Conservation (phyloP, 2,113 vertebrate species). For the Pleuronectes platessa region DNA sequence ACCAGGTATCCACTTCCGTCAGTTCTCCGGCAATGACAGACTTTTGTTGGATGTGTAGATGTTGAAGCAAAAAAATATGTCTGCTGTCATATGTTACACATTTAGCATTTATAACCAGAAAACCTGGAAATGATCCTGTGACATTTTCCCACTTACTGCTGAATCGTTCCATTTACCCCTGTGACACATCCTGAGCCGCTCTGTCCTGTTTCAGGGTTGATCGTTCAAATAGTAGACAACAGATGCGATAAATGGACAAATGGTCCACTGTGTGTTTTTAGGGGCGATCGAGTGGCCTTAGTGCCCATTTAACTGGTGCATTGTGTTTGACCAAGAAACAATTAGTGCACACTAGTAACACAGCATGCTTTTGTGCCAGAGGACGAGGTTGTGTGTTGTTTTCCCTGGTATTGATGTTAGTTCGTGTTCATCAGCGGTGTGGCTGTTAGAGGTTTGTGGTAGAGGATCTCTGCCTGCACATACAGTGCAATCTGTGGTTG, state of each 20-base stretch:
- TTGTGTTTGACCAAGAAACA: slow-evolving; percentile 70
- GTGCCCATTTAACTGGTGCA: slow-evolving; percentile 53
- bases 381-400: slow-evolving; percentile 11
- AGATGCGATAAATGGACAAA: slow-evolving; percentile 52
- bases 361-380: slow-evolving; percentile 13
- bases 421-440: neutral
- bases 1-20: slow-evolving; percentile 57
- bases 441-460: neutral
- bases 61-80: neutral
- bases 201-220: slow-evolving; percentile 21
- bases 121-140: neutral
- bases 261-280: slow-evolving; percentile 50
- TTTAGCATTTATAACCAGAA: neutral
- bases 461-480: slow-evolving; percentile 3
- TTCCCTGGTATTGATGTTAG: slow-evolving; percentile 24
- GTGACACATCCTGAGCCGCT: neutral
- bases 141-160: neutral
- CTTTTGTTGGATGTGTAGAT: neutral
- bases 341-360: slow-evolving; percentile 15
- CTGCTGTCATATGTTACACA: neutral
- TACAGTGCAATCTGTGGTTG: neutral
- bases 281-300: slow-evolving; percentile 72
- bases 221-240: slow-evolving; percentile 40
- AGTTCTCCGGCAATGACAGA: neutral
- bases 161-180: slow-evolving; percentile 20